phyloP scores from a whole-genome alignment of 2,888 invertebrate species.

The Rhorus exstirpatorius region DNA sequence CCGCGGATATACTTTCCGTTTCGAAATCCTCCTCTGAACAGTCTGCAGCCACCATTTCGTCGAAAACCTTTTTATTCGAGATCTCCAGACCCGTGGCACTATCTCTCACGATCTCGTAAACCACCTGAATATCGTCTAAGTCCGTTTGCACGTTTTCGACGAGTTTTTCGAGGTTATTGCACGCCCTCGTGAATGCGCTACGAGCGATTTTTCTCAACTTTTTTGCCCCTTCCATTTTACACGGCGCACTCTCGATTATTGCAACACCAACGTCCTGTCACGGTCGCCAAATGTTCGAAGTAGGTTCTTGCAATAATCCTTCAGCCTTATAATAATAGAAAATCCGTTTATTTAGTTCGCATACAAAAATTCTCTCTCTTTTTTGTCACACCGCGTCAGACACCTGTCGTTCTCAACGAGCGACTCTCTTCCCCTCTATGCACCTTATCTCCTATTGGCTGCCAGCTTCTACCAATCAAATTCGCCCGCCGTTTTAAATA shows the following conservation, averaged over 20 bases:
- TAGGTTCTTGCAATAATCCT: slow-evolving; percentile 20
- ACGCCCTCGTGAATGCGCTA: slow-evolving; percentile 8
- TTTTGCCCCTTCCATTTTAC: neutral
- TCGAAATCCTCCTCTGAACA: neutral
- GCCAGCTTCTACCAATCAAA: too few species aligned
- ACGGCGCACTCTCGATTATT: slow-evolving; percentile 13
- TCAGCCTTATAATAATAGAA: neutral
- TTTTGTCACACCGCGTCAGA: too few species aligned
- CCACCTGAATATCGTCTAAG: neutral
- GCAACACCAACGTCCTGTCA: slow-evolving; percentile 11
- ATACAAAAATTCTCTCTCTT: too few species aligned
- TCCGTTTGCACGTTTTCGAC: slow-evolving; percentile 1
- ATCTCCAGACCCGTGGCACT: neutral
- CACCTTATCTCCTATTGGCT: too few species aligned
- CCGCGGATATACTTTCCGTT: neutral
- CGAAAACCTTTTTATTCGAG: neutral
- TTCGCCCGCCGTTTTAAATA: too few species aligned
- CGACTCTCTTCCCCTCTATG: too few species aligned
- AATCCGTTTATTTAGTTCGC: too few species aligned
- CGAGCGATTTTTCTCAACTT: slow-evolving; percentile 11
- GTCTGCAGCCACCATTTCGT: neutral
- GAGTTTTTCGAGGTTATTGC: slow-evolving; percentile 15
- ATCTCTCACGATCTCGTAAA: slow-evolving; percentile 16
- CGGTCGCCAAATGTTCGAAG: slow-evolving; percentile 15
- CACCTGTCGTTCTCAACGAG: too few species aligned